A percentile compares a stretch with the other conserved stretches of the same genome.
phyloP scores from a whole-genome alignment of 2,888 invertebrate genomes.

The Drosophila pegasa region DNA sequence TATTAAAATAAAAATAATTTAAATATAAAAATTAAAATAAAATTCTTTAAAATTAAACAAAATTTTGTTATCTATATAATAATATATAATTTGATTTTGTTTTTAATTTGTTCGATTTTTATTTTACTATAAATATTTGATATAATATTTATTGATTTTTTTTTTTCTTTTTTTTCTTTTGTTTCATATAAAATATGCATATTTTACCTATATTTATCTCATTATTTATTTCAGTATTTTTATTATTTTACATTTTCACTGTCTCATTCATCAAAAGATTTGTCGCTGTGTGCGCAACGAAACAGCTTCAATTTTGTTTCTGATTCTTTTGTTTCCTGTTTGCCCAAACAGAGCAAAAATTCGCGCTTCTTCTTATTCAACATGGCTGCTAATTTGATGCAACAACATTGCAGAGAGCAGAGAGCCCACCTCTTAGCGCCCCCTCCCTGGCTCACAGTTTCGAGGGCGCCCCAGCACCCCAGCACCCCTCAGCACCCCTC shows the following conservation, averaged over 20 bases:
- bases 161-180: too few species aligned
- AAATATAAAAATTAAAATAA: too few species aligned
- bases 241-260: not conserved
- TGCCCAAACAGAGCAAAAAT: conserved; percentile 45
- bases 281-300: conserved; percentile 20
- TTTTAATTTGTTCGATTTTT: too few species aligned
- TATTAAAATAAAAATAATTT: too few species aligned
- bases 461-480: not conserved
- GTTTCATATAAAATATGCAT: not conserved
- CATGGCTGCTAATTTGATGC: conserved; percentile 75
- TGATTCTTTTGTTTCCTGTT: conserved; percentile 33
- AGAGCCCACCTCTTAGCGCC: not conserved
- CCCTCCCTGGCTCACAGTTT: not conserved
- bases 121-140: too few species aligned
- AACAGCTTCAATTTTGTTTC: conserved; percentile 36
- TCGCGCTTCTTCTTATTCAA: conserved; percentile 66
- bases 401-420: conserved; percentile 67
- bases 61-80: too few species aligned
- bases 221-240: too few species aligned
- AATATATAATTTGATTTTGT: too few species aligned
- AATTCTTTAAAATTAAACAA: too few species aligned
- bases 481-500: conserved; percentile 8
- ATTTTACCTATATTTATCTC: not conserved
- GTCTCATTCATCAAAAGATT: too few species aligned
- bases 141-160: too few species aligned